Conservation (phyloP, 2,888 invertebrate species). For the Abscondita cerata region DNA sequence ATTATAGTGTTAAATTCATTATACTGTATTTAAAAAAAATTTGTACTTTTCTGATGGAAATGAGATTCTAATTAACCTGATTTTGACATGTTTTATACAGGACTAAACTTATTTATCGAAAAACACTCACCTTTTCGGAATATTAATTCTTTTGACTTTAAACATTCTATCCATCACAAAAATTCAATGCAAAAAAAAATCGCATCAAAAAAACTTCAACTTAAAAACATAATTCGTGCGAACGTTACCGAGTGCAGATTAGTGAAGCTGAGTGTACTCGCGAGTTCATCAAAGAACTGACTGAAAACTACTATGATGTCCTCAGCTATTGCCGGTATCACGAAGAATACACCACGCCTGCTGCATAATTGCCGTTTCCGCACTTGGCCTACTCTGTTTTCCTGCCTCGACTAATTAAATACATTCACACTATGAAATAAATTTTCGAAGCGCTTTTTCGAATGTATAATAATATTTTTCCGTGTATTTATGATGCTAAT, state of each 20-base stretch:
- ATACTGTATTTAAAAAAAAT: too few relatives aligned
- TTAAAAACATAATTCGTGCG: constrained; percentile 3
- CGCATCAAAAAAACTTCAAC: background rate
- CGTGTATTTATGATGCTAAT: too few relatives aligned
- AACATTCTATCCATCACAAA: constrained; percentile 25
- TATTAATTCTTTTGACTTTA: constrained; percentile 29
- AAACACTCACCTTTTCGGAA: constrained; percentile 42
- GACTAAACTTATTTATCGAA: too few relatives aligned
- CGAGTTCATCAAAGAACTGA: constrained; percentile 43
- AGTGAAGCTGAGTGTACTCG: constrained; percentile 13
- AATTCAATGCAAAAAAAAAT: background rate
- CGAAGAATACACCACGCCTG: constrained; percentile 50
- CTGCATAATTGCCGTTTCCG: constrained; percentile 41
- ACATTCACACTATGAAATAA: background rate
- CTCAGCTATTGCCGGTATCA: constrained; percentile 42
- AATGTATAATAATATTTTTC: too few relatives aligned
- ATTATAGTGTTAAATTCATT: too few relatives aligned
- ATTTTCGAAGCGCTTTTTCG: background rate
- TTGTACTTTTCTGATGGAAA: too few relatives aligned
- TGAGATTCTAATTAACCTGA: too few relatives aligned
- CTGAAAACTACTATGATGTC: constrained; percentile 38
- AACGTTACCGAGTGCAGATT: constrained; percentile 5
- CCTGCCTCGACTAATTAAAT: background rate
- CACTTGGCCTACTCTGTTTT: constrained; percentile 40
- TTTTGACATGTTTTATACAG: too few relatives aligned